Percentiles rank a stretch among this genome's conserved stretches.
These are phyloP conservation scores for Micrastur ruficollis DNA, from an alignment of 2,797 vertebrate genomes.

Conservation along the genomic window DNA sequence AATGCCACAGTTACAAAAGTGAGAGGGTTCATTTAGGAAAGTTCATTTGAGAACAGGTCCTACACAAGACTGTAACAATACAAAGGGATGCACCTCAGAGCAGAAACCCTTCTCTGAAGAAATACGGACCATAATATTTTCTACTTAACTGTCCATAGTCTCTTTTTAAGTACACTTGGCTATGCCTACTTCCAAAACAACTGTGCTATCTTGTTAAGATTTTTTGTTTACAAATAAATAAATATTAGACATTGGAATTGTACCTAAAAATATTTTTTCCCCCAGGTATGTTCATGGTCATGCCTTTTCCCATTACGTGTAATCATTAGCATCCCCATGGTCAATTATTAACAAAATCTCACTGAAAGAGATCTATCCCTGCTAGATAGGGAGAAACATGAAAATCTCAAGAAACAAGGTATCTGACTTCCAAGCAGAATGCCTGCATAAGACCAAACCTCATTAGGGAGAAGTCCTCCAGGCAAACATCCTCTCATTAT, in stretches of 20 bases:
- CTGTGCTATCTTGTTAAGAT: background rate
- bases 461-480: constrained; percentile 32
- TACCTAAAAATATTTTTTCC: background rate
- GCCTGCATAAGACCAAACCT: constrained; percentile 14
- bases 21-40: background rate
- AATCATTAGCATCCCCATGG: background rate
- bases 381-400: background rate
- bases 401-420: background rate
- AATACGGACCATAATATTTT: background rate
- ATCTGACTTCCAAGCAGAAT: background rate
- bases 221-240: background rate
- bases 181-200: background rate
- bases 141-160: background rate
- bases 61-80: background rate
- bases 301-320: background rate
- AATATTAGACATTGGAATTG: background rate
- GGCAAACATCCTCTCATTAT: constrained; percentile 45
- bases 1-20: background rate
- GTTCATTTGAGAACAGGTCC: background rate
- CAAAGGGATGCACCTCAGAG: background rate
- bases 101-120: background rate
- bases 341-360: background rate
- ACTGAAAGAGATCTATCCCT: background rate
- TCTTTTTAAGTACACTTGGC: background rate
- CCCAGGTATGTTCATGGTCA: background rate